These are phyloP conservation scores for Eupithecia vulgata DNA, from an alignment of 2,888 invertebrate genomes.

Conservation along the genomic window DNA sequence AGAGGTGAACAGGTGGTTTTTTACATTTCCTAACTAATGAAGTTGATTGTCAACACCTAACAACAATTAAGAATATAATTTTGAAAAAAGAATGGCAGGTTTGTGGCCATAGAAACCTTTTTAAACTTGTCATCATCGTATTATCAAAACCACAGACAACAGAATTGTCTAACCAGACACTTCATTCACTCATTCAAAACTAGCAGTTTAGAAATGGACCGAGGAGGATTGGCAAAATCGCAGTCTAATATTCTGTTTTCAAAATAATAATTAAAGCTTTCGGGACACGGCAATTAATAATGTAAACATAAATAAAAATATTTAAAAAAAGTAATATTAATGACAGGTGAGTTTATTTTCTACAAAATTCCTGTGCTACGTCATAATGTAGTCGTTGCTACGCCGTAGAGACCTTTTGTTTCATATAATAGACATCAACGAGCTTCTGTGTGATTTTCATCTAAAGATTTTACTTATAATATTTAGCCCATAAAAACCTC, in stretches of 20 bases:
- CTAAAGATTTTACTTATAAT: background rate
- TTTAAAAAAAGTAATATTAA: too few relatives aligned
- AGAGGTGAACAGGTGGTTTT: slow-evolving; percentile 65
- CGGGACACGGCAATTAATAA: background rate
- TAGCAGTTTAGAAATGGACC: background rate
- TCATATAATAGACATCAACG: slow-evolving; percentile 38
- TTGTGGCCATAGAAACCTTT: background rate
- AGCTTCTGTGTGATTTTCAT: slow-evolving; percentile 8
- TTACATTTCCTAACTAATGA: slow-evolving; percentile 38
- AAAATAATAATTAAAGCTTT: background rate
- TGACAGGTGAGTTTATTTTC: too few relatives aligned
- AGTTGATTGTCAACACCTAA: slow-evolving; percentile 31
- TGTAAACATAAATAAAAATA: too few relatives aligned
- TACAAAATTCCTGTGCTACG: background rate
- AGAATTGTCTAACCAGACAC: too few relatives aligned
- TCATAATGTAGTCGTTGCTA: slow-evolving; percentile 5
- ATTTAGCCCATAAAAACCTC: background rate
- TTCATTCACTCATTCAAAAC: too few relatives aligned
- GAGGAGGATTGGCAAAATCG: background rate
- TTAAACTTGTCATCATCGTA: background rate
- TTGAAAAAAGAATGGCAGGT: background rate
- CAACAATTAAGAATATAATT: background rate
- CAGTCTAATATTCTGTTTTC: background rate
- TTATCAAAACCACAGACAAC: background rate
- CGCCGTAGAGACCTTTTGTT: slow-evolving; percentile 27